Percentiles rank a stretch among this genome's conserved stretches.
Conservation (phyloP, 2,797 vertebrate genomes). For the Pangasius sanitwongsei region DNA sequence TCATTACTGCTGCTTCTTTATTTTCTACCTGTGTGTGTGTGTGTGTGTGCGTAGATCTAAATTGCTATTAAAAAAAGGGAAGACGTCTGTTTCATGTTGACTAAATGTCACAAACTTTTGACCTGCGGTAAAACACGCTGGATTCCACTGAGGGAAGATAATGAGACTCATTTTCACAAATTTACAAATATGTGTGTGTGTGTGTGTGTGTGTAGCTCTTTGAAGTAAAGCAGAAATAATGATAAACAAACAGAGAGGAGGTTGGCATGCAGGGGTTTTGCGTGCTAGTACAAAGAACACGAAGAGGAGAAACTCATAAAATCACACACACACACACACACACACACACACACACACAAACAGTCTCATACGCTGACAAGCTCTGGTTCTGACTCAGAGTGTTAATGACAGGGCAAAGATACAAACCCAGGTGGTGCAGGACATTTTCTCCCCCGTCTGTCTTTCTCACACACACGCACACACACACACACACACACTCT, state of each 20-base stretch:
- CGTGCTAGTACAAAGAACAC: conserved; percentile 11
- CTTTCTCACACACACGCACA: conserved; percentile 6
- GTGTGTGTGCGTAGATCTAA: too few species aligned
- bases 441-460: conserved; percentile 15
- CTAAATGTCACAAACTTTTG: conserved; percentile 38
- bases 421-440: conserved; percentile 48
- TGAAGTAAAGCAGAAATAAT: conserved; percentile 22
- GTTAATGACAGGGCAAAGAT: conserved; percentile 52
- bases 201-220: conserved; percentile 7
- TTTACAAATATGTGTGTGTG: conserved; percentile 4
- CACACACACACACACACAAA: conserved; percentile 36
- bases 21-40: background rate
- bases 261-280: background rate
- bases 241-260: conserved; percentile 27
- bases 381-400: conserved; percentile 23
- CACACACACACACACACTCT: conserved; percentile 9
- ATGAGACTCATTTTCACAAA: conserved; percentile 30
- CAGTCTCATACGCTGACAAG: conserved; percentile 26
- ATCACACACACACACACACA: conserved; percentile 15
- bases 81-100: conserved; percentile 7
- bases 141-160: conserved; percentile 16
- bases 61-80: conserved; percentile 15
- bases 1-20: background rate
- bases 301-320: conserved; percentile 7
- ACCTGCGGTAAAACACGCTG: background rate